phyloP scores from a whole-genome alignment of 2,888 invertebrate species.

The Melitaea athalia region DNA sequence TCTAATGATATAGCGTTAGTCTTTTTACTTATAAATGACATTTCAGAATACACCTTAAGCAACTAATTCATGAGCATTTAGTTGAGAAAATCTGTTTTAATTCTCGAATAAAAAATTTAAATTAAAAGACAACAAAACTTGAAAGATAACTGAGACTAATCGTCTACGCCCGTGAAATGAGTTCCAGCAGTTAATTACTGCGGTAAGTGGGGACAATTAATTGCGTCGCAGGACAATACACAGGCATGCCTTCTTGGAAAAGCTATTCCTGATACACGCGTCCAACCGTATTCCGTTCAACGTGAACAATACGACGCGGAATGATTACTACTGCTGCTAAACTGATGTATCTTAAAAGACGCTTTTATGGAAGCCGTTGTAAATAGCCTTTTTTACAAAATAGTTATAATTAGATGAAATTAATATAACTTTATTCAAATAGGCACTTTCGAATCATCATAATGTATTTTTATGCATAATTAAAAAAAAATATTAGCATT shows the following conservation, averaged over 20 bases:
- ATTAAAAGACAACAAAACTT: neutral
- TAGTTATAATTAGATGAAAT: too few species aligned
- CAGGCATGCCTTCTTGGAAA: conserved; percentile 38
- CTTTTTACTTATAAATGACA: too few species aligned
- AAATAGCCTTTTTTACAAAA: too few species aligned
- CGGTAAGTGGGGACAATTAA: conserved; percentile 51
- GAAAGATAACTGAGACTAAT: conserved; percentile 16
- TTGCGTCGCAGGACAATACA: conserved; percentile 51
- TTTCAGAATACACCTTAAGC: neutral
- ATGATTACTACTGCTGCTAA: too few species aligned
- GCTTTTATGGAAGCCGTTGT: too few species aligned
- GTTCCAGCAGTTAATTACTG: conserved; percentile 58
- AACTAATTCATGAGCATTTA: neutral
- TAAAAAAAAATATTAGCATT: too few species aligned
- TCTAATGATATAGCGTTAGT: too few species aligned
- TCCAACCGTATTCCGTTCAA: neutral
- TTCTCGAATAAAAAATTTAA: neutral
- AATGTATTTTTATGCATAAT: too few species aligned
- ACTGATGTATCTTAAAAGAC: too few species aligned
- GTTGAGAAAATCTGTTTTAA: neutral
- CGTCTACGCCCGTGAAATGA: conserved; percentile 45
- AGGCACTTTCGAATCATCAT: too few species aligned
- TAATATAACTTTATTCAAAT: too few species aligned
- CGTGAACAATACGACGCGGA: neutral
- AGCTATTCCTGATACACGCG: conserved; percentile 23